Percentiles rank a stretch among this genome's conserved stretches.
These are phyloP conservation scores for Drosophila meridionalis DNA, from an alignment of 2,888 invertebrate species.

Conservation along the genomic window DNA sequence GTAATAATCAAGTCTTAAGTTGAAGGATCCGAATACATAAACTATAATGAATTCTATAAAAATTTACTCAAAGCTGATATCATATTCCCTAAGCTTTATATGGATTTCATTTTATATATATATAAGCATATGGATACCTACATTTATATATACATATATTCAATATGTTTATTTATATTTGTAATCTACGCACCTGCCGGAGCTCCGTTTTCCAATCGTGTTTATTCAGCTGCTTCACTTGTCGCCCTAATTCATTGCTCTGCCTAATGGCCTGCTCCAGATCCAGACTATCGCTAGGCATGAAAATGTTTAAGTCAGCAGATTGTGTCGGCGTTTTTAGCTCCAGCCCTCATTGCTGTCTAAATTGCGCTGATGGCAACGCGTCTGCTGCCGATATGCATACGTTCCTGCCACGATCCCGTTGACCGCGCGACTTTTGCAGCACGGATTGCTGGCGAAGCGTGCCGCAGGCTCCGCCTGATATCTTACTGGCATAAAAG, in stretches of 20 bases:
- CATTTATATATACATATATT: background rate
- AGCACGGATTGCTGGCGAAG: slow-evolving; percentile 84
- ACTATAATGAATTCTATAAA: slow-evolving; percentile 6
- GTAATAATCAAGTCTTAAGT: background rate
- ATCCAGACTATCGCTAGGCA: slow-evolving; percentile 27
- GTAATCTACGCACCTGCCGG: slow-evolving; percentile 72
- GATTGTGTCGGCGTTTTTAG: background rate
- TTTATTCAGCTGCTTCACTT: slow-evolving; percentile 62
- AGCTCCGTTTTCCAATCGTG: slow-evolving; percentile 62
- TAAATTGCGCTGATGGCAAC: slow-evolving; percentile 18
- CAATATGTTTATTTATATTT: background rate
- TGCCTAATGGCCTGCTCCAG: background rate
- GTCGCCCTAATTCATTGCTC: slow-evolving; percentile 45
- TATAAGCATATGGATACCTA: background rate
- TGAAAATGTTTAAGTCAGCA: slow-evolving; percentile 38
- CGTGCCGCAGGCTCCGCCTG: slow-evolving; percentile 85
- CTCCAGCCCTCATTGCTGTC: slow-evolving; percentile 13
- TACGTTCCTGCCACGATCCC: slow-evolving; percentile 77
- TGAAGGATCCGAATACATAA: background rate
- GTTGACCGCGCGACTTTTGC: slow-evolving; percentile 84
- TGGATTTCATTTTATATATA: too few relatives aligned
- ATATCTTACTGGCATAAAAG: slow-evolving; percentile 85
- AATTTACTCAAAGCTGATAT: slow-evolving; percentile 82
- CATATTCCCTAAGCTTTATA: slow-evolving; percentile 59
- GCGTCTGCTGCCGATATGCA: slow-evolving; percentile 12